Base-by-base conservation (phyloP, 1,140 invertebrate genomes). In the Pemphigus obesinymphae region DNA sequence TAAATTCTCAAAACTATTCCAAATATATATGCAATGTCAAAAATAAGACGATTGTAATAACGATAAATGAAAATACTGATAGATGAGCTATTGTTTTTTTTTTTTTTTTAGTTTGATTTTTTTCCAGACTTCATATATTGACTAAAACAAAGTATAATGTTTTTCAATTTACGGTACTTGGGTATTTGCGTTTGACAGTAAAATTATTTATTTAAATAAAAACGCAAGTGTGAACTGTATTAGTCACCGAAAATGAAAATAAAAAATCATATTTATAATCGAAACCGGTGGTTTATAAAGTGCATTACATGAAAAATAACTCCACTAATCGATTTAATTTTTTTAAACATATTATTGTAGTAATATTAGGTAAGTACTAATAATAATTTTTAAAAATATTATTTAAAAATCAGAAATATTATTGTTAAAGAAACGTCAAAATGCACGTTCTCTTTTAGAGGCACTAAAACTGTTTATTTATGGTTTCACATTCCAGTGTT, bases 391-490 rank as follows among this genome's bases (percentile, higher is more conserved):
- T 13, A 53, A 23, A 53, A 31, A 31, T n/a, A n/a, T n/a, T n/a
- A n/a, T n/a, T n/a, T n/a, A n/a, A 31, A 58, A 31, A 23, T 20
- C 20, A 37, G 29, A n/a, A n/a, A n/a, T 5, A 66, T 37, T 26
- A 43, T 15, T 26, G 26, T 20, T 48, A 37, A 5, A 26, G 68
- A 48, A 48, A 48, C 31, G 17, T 48, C 17, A 3, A 20, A n/a
- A 72, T 20, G 26, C 17, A 37, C 15, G 55, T 37, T 76, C 50
- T 55, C 50, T 55, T 76, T 34, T 55, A 34, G 45, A 1, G 48
- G 37, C 73, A 50, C 29, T 76, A 76, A 75, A 76, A 29, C 45
- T 29, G 45, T 76, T 76, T 78, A 78, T 78, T 78, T 78, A 78
- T 58, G 73, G 73, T 58, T 78, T 78, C 73, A 58, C 50, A 58